Base-by-base conservation (phyloP, 2,797 vertebrate genomes). In the Sebastes matsubarae region DNA sequence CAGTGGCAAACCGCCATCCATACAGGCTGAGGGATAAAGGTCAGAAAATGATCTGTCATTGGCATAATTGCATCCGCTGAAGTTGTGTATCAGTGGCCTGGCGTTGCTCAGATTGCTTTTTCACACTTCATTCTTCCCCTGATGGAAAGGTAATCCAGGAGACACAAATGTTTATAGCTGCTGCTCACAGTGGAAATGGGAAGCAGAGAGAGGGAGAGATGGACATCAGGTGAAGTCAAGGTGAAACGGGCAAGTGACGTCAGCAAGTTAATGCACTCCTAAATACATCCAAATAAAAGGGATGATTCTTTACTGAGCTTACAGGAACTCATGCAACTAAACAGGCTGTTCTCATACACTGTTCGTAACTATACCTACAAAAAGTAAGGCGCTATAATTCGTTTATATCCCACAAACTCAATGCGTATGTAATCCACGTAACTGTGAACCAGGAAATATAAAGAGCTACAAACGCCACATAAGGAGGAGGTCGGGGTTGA, bases 31-130 rank as follows among this genome's bases (percentile, higher is more conserved):
- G 68, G 89, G 89, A 94, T 88, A 93, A 94, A 92, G 91, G 94
- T 94, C 94, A 94, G 83, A 91, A 92, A 90, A 95, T 89, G 90
- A 95, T 92, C 91, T 70, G 92, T 94, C 94, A 91, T 93, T 94
- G 93, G 92, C 92, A 95, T 95, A 94, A 95, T 94, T 95, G 92
- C 93, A 94, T 94, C 90, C 79, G 76, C 83, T 42, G 86, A 90
- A 92, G 92, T 87, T 93, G 90, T 89, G 81, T 89, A 88, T 87
- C 87, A 61, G 80, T 29, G 75, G 85, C 87, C 84, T 72, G 85
- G 65, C 75, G 60, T 82, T 87, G 84, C 85, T 88, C 87, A 93
- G 93, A 95, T 95, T 95, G 93, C 94, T 94, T 96, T 54, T 95
- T 94, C 93, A 94, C 94, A 94, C 93, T 93, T 93, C 91, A 92